These are phyloP conservation scores for Caenorhabditis zanzibari DNA, from an alignment of 2,888 invertebrate genomes.

Conservation along the genomic window DNA sequence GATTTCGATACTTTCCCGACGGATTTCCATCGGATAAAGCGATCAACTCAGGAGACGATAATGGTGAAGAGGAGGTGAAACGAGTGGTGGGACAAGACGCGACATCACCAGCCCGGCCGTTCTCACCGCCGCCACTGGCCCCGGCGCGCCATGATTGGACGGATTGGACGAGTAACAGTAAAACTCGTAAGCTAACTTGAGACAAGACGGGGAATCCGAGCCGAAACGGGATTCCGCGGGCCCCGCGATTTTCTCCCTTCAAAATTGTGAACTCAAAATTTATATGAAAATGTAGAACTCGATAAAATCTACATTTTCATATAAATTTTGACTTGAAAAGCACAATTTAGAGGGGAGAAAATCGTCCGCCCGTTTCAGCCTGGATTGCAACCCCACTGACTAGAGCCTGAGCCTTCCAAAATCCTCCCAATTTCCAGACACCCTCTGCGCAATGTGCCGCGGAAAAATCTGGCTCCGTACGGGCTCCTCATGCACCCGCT, in stretches of 20 bases:
- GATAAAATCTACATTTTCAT: no score
- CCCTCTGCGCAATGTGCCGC: constrained; percentile 78
- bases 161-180: constrained; percentile 61
- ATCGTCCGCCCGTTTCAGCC: no score
- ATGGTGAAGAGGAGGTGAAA: constrained; percentile 57
- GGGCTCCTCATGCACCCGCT: constrained; percentile 93
- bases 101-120: constrained; percentile 49
- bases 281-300: no score
- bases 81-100: constrained; percentile 22
- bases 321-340: no score
- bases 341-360: no score
- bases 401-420: no score
- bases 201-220: no score
- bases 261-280: no score
- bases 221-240: no score
- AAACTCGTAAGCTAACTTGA: no score
- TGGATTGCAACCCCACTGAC: no score
- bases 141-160: constrained; percentile 68
- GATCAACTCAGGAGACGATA: constrained; percentile 56
- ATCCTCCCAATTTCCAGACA: constrained; percentile 22
- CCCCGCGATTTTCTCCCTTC: no score
- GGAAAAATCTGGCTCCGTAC: constrained; percentile 95
- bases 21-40: constrained; percentile 73
- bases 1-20: constrained; percentile 86
- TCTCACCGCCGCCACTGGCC: constrained; percentile 56